These are phyloP conservation scores for Acronicta aceris DNA, from an alignment of 2,888 invertebrate species.

Conservation along the genomic window DNA sequence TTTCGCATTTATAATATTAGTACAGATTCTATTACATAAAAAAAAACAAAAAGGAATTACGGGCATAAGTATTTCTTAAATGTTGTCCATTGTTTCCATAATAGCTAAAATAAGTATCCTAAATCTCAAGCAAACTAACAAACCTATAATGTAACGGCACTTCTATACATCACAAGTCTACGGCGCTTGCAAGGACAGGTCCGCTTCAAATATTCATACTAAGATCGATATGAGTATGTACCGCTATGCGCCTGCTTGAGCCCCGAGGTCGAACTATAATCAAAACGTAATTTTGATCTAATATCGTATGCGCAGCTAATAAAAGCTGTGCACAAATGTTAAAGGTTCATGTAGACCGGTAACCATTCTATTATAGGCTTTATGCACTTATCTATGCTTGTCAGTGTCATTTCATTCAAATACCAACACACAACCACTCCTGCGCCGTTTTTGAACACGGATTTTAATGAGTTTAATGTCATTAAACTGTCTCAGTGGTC, in stretches of 20 bases:
- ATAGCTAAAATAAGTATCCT: too few species aligned
- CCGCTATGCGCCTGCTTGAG: conserved; percentile 73
- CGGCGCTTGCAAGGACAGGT: conserved; percentile 78
- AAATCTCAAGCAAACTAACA: too few species aligned
- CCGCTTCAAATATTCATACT: conserved; percentile 85
- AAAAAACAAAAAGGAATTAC: too few species aligned
- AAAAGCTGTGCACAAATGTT: conserved; percentile 47
- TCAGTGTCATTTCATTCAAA: background rate
- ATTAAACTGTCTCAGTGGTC: too few species aligned
- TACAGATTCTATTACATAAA: too few species aligned
- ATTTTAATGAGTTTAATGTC: too few species aligned
- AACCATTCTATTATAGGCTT: background rate
- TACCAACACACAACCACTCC: too few species aligned
- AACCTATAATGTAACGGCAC: conserved; percentile 18
- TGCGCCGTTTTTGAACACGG: too few species aligned
- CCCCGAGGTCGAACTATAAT: conserved; percentile 79
- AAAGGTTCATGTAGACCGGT: conserved; percentile 28
- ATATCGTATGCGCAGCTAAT: conserved; percentile 74
- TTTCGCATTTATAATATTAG: too few species aligned
- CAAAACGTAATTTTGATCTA: conserved; percentile 81
- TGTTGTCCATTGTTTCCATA: too few species aligned
- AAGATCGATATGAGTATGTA: conserved; percentile 82
- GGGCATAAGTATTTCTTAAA: too few species aligned
- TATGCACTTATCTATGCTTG: background rate
- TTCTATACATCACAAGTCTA: conserved; percentile 61